Percentiles rank a stretch among this genome's conserved stretches.
phyloP scores from a whole-genome alignment of 2,113 vertebrate species.

The Mobula hypostoma region DNA sequence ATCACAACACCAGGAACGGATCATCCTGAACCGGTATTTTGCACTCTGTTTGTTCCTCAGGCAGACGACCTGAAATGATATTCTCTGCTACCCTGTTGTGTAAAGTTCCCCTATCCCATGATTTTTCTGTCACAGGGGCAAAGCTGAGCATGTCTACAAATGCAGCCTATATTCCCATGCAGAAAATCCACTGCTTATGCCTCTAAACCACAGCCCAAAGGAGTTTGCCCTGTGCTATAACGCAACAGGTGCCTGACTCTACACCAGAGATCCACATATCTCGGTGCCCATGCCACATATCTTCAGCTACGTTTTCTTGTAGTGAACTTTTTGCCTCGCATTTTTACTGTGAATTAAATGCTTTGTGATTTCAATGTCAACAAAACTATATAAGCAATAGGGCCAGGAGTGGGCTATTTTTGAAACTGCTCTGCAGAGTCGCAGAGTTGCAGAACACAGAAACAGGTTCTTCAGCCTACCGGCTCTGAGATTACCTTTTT shows the following conservation, averaged over 20 bases:
- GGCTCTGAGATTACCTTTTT: no score
- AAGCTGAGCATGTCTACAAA: not conserved
- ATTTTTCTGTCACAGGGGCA: not conserved
- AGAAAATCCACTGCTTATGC: no score
- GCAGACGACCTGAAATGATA: not conserved
- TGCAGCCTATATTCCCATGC: not conserved
- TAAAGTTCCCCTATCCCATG: not conserved
- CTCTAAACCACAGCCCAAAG: not conserved
- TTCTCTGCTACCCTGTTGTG: not conserved
- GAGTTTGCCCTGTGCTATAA: not conserved
- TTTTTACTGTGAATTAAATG: not conserved
- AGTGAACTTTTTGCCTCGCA: not conserved
- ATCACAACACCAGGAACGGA: not conserved
- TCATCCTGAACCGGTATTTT: not conserved
- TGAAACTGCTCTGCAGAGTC: no score
- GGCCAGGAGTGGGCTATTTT: no score
- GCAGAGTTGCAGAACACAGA: no score
- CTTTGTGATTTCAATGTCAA: not conserved
- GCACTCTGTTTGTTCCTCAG: not conserved
- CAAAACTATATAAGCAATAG: no score
- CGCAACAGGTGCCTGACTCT: not conserved
- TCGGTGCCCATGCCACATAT: not conserved
- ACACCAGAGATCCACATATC: not conserved
- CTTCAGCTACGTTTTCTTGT: not conserved
- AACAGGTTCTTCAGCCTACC: no score